Percentiles rank a stretch among this genome's conserved stretches.
Evolutionary conservation across 2,888 invertebrate species (phyloP).

Genomic region (Dusona sp.): DNA sequence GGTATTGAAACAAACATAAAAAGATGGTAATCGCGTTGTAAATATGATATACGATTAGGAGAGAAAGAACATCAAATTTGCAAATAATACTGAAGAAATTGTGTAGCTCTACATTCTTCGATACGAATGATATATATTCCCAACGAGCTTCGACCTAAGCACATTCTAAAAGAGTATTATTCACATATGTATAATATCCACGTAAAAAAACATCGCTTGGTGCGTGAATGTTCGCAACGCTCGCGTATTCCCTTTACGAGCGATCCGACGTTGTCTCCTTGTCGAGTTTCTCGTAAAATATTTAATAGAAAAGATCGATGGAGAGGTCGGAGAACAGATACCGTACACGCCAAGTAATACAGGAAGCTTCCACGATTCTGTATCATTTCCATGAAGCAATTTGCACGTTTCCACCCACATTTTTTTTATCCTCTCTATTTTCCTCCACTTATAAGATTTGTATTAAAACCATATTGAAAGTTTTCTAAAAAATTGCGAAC

Average conservation of each 20-base stretch:
- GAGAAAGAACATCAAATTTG: constrained; percentile 3
- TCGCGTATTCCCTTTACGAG: constrained; percentile 29
- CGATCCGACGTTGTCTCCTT: constrained; percentile 11
- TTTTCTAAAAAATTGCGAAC: background rate
- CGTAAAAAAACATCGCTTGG: background rate
- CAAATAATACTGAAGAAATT: background rate
- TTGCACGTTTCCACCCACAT: background rate
- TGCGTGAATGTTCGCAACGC: constrained; percentile 7
- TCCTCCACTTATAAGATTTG: background rate
- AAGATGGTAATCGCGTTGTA: background rate
- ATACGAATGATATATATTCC: background rate
- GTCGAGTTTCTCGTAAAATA: constrained; percentile 43
- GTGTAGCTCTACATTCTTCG: background rate
- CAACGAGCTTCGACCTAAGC: background rate
- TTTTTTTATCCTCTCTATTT: background rate
- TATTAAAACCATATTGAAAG: background rate
- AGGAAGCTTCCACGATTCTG: background rate
- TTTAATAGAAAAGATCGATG: constrained; percentile 48
- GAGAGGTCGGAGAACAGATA: constrained; percentile 12
- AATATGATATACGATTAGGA: background rate
- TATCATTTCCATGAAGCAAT: constrained; percentile 1
- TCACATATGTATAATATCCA: background rate
- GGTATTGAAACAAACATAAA: background rate
- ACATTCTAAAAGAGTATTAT: background rate
- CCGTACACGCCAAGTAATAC: background rate